phyloP scores from a whole-genome alignment of 2,113 vertebrate genomes.

The Forbesichthys agassizii region DNA sequence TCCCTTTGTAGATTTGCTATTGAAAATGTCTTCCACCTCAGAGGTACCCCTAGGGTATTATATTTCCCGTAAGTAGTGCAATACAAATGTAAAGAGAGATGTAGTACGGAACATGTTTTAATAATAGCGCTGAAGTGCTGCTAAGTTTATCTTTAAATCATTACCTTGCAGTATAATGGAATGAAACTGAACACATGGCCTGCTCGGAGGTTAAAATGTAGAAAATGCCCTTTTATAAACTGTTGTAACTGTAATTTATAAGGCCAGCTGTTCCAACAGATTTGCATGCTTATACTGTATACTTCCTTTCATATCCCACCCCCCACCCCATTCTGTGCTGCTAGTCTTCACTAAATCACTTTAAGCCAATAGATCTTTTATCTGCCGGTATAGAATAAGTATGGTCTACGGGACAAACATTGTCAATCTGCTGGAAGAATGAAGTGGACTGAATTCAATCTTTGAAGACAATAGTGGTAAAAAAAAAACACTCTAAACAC shows the following conservation, averaged over 20 bases:
- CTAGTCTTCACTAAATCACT: slow-evolving; percentile 71
- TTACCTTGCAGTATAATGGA: no score
- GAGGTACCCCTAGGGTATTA: no score
- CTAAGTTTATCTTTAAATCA: no score
- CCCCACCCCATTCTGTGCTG: slow-evolving; percentile 47
- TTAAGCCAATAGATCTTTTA: slow-evolving; percentile 74
- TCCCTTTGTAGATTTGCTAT: neutral
- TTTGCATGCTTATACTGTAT: slow-evolving; percentile 46
- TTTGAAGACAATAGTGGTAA: slow-evolving; percentile 70
- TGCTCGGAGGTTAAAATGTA: no score
- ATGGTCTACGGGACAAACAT: slow-evolving; percentile 76
- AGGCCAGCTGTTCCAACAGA: slow-evolving; percentile 41
- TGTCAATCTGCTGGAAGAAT: slow-evolving; percentile 79
- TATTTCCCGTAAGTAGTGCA: no score
- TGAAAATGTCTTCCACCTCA: no score
- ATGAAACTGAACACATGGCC: no score
- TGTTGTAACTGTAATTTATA: slow-evolving; percentile 33
- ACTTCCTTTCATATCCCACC: slow-evolving; percentile 27
- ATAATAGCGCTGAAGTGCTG: no score
- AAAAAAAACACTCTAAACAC: slow-evolving; percentile 51
- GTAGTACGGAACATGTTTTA: no score
- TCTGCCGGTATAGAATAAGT: slow-evolving; percentile 78
- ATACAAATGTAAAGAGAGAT: no score
- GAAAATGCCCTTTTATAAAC: no score
- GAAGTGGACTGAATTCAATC: slow-evolving; percentile 77